A percentile compares a stretch with the other conserved stretches of the same genome.
phyloP scores from a whole-genome alignment of 2,113 vertebrate species.

The Rhinolophus ferrumequinum region DNA sequence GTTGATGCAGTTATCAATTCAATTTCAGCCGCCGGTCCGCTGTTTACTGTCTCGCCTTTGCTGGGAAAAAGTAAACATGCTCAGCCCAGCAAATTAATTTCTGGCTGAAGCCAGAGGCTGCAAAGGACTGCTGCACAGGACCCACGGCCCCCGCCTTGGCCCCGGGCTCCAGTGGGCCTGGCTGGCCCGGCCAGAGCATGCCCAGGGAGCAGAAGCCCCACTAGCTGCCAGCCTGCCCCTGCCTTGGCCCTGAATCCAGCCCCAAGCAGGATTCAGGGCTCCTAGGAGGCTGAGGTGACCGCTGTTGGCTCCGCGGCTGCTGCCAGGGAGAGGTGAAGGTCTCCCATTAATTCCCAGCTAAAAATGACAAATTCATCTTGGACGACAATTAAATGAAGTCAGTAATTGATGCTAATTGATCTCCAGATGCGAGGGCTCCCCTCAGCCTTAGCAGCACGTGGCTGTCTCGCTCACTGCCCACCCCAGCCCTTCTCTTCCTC shows the following conservation, averaged over 20 bases:
- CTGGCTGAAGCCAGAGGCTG: slow-evolving; percentile 84
- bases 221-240: neutral
- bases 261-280: slow-evolving; percentile 52
- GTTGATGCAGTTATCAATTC: slow-evolving; percentile 99
- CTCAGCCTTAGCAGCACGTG: slow-evolving; percentile 76
- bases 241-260: neutral
- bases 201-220: neutral
- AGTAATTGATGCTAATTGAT: slow-evolving; percentile 95
- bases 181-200: neutral
- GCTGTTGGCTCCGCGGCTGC: slow-evolving; percentile 78
- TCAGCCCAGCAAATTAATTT: slow-evolving; percentile 95
- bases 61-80: slow-evolving; percentile 95
- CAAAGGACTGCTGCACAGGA: slow-evolving; percentile 47
- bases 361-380: slow-evolving; percentile 94
- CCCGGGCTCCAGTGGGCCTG: slow-evolving; percentile 22
- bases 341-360: slow-evolving; percentile 93
- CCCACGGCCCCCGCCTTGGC: slow-evolving; percentile 38
- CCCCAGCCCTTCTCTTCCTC: slow-evolving; percentile 23
- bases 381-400: slow-evolving; percentile 94
- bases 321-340: slow-evolving; percentile 93
- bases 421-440: slow-evolving; percentile 87
- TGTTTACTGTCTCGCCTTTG: slow-evolving; percentile 99
- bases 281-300: slow-evolving; percentile 77
- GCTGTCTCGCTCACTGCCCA: slow-evolving; percentile 60
- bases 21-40: slow-evolving; percentile 88